These are phyloP conservation scores for Therioaphis trifolii DNA, from an alignment of 2,888 invertebrate species.

Conservation along the genomic window DNA sequence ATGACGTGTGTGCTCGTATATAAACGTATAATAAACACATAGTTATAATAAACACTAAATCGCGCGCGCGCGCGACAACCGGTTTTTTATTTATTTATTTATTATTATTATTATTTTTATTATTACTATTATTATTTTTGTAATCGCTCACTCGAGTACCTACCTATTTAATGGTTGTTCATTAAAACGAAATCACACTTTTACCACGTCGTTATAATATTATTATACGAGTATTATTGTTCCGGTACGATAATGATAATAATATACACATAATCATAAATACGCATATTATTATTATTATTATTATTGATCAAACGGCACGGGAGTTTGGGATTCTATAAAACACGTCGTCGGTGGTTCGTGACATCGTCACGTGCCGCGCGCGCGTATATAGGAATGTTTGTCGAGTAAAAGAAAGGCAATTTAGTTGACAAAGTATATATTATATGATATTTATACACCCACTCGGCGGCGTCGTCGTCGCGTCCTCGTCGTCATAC, in stretches of 20 bases:
- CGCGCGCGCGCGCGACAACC: background rate
- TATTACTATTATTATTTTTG: no score
- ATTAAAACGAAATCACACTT: slow-evolving; percentile 12
- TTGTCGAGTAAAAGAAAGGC: background rate
- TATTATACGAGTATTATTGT: no score
- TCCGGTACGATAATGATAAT: background rate
- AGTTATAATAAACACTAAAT: no score
- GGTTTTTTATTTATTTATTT: slow-evolving; percentile 5
- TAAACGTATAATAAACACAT: no score
- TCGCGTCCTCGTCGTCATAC: background rate
- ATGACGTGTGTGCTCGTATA: background rate
- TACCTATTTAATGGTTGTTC: background rate
- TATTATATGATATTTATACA: slow-evolving; percentile 19
- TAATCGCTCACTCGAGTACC: background rate
- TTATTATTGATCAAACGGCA: background rate
- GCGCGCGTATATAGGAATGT: background rate
- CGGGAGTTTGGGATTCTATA: background rate
- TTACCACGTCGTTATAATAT: background rate
- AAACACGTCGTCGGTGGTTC: background rate
- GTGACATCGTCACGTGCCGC: background rate
- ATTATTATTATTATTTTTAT: no score
- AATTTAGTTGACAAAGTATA: background rate
- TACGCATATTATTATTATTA: background rate
- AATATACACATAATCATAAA: no score
- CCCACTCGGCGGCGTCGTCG: background rate